Percentiles rank a stretch among this genome's conserved stretches.
These are phyloP conservation scores for Onychomys leucogaster DNA, from an alignment of 2,797 vertebrate genomes.

Conservation along the genomic window DNA sequence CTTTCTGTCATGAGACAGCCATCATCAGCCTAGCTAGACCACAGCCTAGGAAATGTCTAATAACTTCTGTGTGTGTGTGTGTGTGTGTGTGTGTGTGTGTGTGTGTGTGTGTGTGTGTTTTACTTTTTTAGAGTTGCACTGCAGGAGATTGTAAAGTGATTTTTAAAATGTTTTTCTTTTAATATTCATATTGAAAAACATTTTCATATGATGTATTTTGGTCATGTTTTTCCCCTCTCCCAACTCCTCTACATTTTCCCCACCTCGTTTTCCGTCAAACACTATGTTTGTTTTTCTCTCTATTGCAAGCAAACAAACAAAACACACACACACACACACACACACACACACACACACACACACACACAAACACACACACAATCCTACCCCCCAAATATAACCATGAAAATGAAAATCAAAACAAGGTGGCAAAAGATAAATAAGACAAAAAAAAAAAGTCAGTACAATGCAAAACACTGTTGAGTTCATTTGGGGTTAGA, in stretches of 20 bases:
- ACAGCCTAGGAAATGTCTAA: neutral
- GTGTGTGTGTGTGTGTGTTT: neutral
- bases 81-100: neutral
- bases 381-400: accelerated
- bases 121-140: neutral
- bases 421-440: neutral
- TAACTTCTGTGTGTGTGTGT: neutral
- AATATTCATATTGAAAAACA: neutral
- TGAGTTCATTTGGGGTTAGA: neutral
- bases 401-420: neutral
- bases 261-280: neutral
- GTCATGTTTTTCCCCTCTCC: neutral
- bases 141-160: neutral
- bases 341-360: no score
- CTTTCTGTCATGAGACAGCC: neutral
- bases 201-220: neutral
- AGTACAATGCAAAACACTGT: neutral
- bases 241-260: neutral
- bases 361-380: no score
- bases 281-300: neutral
- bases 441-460: neutral
- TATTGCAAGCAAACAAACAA: neutral
- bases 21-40: neutral
- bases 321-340: neutral
- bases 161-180: neutral